Evolutionary conservation across 2,113 vertebrate genomes (phyloP).

Genomic region (Dicrurus megarhynchus): DNA sequence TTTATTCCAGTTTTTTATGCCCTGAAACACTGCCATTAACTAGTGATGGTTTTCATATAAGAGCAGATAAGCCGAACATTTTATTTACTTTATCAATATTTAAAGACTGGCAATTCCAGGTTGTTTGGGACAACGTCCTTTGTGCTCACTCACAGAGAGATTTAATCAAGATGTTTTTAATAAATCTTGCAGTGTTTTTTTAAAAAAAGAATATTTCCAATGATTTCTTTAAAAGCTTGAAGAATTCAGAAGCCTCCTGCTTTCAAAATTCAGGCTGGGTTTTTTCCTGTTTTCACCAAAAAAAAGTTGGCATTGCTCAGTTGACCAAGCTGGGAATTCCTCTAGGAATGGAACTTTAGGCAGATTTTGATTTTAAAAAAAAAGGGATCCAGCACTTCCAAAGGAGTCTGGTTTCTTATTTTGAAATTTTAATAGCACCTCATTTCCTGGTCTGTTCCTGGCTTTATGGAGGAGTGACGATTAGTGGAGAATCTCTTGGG

Average conservation of each 20-base stretch:
- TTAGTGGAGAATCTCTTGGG: not conserved
- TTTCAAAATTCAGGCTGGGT: not conserved
- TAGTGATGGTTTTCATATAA: not conserved
- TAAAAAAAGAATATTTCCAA: not conserved
- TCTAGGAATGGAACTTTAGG: not conserved
- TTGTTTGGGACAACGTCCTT: not conserved
- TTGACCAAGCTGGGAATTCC: not conserved
- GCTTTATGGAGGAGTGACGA: not conserved
- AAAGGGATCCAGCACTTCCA: not conserved
- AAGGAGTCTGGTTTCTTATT: not conserved
- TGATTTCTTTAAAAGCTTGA: not conserved
- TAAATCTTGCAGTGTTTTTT: not conserved
- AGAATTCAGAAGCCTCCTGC: not conserved
- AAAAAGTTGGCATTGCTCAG: not conserved
- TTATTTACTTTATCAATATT: not conserved
- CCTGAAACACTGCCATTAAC: not conserved
- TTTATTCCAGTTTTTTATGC: not conserved
- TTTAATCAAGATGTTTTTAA: not conserved
- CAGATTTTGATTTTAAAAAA: not conserved
- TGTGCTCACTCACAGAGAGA: not conserved
- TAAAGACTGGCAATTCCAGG: not conserved
- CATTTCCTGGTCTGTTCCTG: not conserved
- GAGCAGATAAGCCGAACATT: not conserved
- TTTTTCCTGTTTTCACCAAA: not conserved
- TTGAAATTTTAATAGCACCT: not conserved